Conservation (phyloP, 2,113 vertebrate genomes). For the Amblyornis subalaris region DNA sequence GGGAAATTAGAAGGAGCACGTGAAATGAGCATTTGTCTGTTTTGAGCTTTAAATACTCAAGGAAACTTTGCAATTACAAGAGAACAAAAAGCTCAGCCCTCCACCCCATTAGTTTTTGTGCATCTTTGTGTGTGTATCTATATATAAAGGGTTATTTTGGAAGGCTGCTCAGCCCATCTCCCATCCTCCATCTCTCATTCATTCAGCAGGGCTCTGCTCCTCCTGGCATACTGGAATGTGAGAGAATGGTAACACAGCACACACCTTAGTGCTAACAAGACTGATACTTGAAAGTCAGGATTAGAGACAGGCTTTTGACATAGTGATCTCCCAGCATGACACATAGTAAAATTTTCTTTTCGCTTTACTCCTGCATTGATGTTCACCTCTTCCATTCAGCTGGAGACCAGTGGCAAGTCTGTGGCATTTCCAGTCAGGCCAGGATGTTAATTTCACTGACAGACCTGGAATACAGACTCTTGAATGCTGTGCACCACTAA, state of each 20-base stretch:
- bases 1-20: not conserved
- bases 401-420: not conserved
- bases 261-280: not conserved
- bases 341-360: not conserved
- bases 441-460: not conserved
- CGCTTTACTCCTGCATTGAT: not conserved
- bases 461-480: not conserved
- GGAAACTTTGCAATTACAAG: not conserved
- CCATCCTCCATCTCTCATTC: not conserved
- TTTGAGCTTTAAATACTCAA: not conserved
- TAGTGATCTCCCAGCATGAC: rapidly evolving
- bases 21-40: not conserved
- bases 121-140: not conserved
- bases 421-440: not conserved
- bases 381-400: not conserved
- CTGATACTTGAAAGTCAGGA: not conserved
- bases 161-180: not conserved
- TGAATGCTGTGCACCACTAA: not conserved
- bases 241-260: not conserved
- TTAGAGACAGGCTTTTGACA: not conserved
- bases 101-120: not conserved
- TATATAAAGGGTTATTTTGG: not conserved
- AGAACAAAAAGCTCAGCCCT: not conserved
- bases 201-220: not conserved
- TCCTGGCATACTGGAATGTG: not conserved